These are phyloP conservation scores for Lasioglossum vierecki DNA, from an alignment of 2,888 invertebrate species.

Conservation along the genomic window DNA sequence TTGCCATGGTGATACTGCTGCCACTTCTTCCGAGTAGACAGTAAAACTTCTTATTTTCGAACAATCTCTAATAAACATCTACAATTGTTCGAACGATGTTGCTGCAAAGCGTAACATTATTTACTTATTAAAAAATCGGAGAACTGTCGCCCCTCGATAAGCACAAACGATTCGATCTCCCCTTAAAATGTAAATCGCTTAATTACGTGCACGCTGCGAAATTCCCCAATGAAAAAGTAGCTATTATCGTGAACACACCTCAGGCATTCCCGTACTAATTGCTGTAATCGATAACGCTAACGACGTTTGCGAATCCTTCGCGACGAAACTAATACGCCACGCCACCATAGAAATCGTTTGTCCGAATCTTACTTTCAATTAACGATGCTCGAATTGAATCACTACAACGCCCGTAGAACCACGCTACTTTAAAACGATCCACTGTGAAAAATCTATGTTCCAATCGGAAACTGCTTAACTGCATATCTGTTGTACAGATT, in stretches of 20 bases:
- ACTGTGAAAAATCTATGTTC: not conserved
- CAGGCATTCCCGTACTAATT: conserved; percentile 20
- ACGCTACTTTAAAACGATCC: not conserved
- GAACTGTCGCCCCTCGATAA: conserved; percentile 5
- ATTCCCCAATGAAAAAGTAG: conserved; percentile 9
- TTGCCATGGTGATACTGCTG: conserved; percentile 2
- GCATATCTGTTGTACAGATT: too few relatives aligned
- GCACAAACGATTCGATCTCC: conserved; percentile 30
- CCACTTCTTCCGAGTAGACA: not conserved
- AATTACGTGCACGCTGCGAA: conserved; percentile 30
- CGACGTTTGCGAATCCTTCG: conserved; percentile 6
- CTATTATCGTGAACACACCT: conserved; percentile 23
- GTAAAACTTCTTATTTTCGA: not conserved
- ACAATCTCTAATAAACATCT: not conserved
- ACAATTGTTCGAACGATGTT: not conserved
- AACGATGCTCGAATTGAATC: conserved; percentile 1
- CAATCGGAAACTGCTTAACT: not conserved
- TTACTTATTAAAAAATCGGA: not conserved
- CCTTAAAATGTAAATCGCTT: conserved; percentile 43
- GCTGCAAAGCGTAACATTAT: not conserved
- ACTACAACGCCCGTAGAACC: not conserved
- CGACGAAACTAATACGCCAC: not conserved
- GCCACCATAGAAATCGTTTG: not conserved
- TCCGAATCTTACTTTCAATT: conserved; percentile 21
- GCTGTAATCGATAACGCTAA: conserved; percentile 36